Evolutionary conservation across 2,888 invertebrate genomes (phyloP).

Genomic region (Protodeltote pygarga): DNA sequence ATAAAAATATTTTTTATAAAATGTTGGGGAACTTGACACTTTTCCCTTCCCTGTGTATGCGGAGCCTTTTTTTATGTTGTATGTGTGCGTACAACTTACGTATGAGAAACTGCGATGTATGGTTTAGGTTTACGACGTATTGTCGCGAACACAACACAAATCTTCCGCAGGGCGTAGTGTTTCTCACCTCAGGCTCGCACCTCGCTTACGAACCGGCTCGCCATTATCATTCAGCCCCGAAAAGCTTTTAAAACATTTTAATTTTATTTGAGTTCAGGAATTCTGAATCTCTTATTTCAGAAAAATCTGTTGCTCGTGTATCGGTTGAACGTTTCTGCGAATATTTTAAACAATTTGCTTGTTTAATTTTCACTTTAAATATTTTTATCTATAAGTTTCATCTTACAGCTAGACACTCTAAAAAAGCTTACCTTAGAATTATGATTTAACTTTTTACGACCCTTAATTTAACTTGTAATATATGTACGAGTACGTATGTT

Average conservation of each 20-base stretch:
- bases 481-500: too few relatives aligned
- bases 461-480: too few relatives aligned
- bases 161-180: constrained; percentile 54
- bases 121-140: constrained; percentile 54
- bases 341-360: background rate
- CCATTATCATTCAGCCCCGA: constrained; percentile 61
- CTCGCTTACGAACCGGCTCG: constrained; percentile 25
- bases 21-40: constrained; percentile 52
- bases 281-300: constrained; percentile 21
- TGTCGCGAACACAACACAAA: constrained; percentile 61
- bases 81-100: constrained; percentile 38
- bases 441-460: too few relatives aligned
- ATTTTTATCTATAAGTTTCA: too few relatives aligned
- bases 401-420: constrained; percentile 4
- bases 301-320: constrained; percentile 12
- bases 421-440: constrained; percentile 25
- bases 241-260: constrained; percentile 65
- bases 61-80: constrained; percentile 37
- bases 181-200: constrained; percentile 41
- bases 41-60: constrained; percentile 45
- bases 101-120: constrained; percentile 44
- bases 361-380: too few relatives aligned
- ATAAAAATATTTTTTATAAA: constrained; percentile 50
- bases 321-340: background rate
- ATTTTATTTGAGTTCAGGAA: constrained; percentile 57